phyloP scores from a whole-genome alignment of 2,888 invertebrate species.

The Shargacucullia verbasci region DNA sequence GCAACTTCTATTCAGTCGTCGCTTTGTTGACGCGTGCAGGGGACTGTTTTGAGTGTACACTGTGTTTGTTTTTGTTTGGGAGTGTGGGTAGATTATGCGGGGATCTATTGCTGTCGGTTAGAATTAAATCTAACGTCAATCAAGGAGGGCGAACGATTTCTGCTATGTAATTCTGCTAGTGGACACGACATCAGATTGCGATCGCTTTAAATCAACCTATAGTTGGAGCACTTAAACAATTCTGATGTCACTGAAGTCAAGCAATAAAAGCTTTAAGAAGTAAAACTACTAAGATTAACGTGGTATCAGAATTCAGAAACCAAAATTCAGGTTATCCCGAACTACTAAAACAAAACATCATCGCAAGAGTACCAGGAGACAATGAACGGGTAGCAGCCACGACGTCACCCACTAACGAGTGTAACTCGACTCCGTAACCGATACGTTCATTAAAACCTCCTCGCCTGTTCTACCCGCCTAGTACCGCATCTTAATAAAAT shows the following conservation, averaged over 20 bases:
- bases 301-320: not conserved
- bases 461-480: constrained; percentile 67
- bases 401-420: constrained; percentile 76
- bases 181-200: constrained; percentile 39
- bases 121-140: constrained; percentile 56
- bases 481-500: constrained; percentile 68
- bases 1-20: constrained; percentile 65
- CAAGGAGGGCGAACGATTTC: constrained; percentile 50
- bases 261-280: not conserved
- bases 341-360: constrained; percentile 44
- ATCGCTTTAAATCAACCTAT: constrained; percentile 31
- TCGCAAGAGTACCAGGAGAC: constrained; percentile 68
- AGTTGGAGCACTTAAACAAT: constrained; percentile 19
- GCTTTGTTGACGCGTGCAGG: constrained; percentile 55
- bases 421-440: constrained; percentile 81
- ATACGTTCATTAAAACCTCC: constrained; percentile 81
- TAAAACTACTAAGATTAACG: not conserved
- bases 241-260: not conserved
- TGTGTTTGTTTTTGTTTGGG: constrained; percentile 57
- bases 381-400: constrained; percentile 69
- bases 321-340: constrained; percentile 22
- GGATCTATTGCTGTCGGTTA: constrained; percentile 53
- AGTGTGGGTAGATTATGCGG: constrained; percentile 57
- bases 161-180: constrained; percentile 43
- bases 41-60: constrained; percentile 54